These are phyloP conservation scores for Gopherus flavomarginatus DNA, from an alignment of 2,113 vertebrate species.

Conservation along the genomic window DNA sequence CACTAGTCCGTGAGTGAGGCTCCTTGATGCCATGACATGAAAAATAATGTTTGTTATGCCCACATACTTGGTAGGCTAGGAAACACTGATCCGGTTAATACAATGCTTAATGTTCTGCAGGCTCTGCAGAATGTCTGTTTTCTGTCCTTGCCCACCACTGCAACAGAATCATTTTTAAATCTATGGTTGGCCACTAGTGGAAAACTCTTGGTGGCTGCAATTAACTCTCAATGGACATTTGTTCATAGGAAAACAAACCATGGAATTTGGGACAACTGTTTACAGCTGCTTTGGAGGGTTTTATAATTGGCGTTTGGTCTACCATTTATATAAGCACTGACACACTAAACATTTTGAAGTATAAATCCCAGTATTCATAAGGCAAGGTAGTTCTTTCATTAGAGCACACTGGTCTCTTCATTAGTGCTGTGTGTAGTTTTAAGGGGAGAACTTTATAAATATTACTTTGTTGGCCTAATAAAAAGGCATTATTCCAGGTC, in stretches of 20 bases:
- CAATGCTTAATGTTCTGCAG: not conserved
- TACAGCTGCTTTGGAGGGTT: not conserved
- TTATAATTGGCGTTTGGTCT: not conserved
- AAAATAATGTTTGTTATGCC: not conserved
- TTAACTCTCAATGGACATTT: not conserved
- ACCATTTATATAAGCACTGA: not conserved
- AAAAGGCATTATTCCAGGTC: not conserved
- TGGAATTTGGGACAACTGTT: not conserved
- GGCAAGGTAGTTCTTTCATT: not conserved
- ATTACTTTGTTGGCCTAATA: not conserved
- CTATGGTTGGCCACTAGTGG: not conserved
- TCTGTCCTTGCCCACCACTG: not conserved
- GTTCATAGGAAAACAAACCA: slow-evolving; percentile 12
- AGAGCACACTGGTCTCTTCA: not conserved
- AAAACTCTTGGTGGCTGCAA: slow-evolving; percentile 24
- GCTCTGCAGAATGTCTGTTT: not conserved
- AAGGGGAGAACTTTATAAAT: not conserved
- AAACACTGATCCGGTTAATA: not conserved
- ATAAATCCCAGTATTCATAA: not conserved
- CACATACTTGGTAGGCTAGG: not conserved
- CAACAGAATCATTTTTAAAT: not conserved
- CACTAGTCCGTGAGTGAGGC: not conserved
- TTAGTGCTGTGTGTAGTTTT: not conserved
- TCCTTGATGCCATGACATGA: not conserved
- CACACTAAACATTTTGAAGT: not conserved